Base-by-base conservation (phyloP, 2,888 invertebrate species). In the Pyrrhia umbra region DNA sequence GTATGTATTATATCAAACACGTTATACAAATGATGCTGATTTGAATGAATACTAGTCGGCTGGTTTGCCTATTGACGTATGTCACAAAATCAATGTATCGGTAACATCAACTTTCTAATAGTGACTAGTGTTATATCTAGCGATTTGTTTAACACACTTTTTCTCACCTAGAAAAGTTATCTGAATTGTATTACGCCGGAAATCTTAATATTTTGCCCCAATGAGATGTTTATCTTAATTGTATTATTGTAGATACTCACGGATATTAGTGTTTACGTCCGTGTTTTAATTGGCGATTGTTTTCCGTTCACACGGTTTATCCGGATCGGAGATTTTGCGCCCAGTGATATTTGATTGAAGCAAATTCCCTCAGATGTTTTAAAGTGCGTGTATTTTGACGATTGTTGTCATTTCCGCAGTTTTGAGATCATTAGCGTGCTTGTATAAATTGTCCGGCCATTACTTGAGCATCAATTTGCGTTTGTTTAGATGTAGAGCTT, bases 221-320 rank as follows among this genome's bases (percentile, higher is more conserved):
- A 73, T 73, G 65, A 45, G 66, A 81, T 68, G 42, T 52, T 51
- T 46, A 62, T 75, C 58, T 79, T 52, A 62, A 75, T 64, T 56
- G 66, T 65, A 66, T 68, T 67, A 61, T 66, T 65, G 63, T 78
- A 64, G 42, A 42, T 66, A 75, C 63, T 70, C 66, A 63, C 70
- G 68, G 78, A 77, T 80, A 80, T 81, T 74, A 72, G 64, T 77
- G 64, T 73, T 75, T 75, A 79, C 78, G 83, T 88, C 88, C 86
- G 85, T 75, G 66, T 84, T 80, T 77, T 81, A 87, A 85, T 88
- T 81, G 81, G 56, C 80, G 65, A 85, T 78, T 85, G 77, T 84
- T 69, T 73, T 61, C 51, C 27, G 61, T 80, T 78, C 85, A 76
- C 85, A 84, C 81, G 80, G 75, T 77, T 80, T 75, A 81, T 78